These are phyloP conservation scores for Myanophis thanlyinensis DNA, from an alignment of 2,113 vertebrate genomes.

Conservation along the genomic window DNA sequence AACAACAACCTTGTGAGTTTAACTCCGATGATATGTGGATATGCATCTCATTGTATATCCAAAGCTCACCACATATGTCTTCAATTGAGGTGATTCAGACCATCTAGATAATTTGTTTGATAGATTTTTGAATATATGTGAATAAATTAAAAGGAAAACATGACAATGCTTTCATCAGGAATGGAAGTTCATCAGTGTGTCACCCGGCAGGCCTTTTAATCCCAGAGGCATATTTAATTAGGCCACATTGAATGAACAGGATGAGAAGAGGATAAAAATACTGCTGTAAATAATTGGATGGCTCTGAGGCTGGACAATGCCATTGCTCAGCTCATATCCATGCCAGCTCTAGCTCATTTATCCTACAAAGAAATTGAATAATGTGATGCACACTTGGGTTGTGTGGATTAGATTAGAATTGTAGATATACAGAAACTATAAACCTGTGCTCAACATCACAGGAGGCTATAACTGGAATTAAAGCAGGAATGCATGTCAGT, in stretches of 20 bases:
- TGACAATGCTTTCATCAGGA: not conserved
- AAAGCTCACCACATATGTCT: not conserved
- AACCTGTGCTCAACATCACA: not conserved
- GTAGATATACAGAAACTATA: not conserved
- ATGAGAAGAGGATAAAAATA: not conserved
- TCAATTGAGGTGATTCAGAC: not conserved
- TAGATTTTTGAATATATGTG: not conserved
- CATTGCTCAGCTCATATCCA: slow-evolving; percentile 9
- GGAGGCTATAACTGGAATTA: not conserved
- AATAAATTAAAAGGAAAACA: not conserved
- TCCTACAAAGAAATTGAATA: slow-evolving; percentile 8
- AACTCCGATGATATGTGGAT: not conserved
- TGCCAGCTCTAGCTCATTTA: not conserved
- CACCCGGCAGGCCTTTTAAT: not conserved
- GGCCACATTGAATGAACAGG: not conserved
- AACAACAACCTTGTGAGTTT: not conserved
- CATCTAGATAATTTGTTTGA: not conserved
- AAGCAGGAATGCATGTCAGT: slow-evolving; percentile 9
- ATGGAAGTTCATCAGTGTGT: not conserved
- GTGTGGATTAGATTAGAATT: not conserved
- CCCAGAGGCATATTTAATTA: not conserved
- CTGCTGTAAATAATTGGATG: not conserved
- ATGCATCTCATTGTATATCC: not conserved
- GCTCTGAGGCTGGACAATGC: slow-evolving; percentile 1
- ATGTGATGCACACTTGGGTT: not conserved